Evolutionary conservation across 2,113 vertebrate species (phyloP).

Genomic region (Gobio gobio): DNA sequence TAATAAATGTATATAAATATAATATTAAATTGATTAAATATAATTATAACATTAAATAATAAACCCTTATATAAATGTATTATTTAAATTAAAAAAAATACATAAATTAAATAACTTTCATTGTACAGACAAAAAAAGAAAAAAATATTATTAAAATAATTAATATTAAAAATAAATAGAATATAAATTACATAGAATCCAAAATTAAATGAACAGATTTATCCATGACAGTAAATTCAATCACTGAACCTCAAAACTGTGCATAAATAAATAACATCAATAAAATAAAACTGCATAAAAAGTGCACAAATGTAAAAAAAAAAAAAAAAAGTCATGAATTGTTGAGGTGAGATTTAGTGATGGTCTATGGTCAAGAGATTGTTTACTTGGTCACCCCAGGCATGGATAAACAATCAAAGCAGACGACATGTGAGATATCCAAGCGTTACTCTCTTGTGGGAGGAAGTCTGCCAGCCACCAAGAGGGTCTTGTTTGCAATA

Average conservation of each 20-base stretch:
- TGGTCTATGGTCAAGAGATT: neutral
- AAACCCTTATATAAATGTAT: neutral
- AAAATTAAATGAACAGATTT: neutral
- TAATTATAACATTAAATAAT: neutral
- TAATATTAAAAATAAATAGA: neutral
- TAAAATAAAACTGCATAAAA: neutral
- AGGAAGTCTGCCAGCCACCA: slow-evolving; percentile 72
- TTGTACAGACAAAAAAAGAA: too few species aligned
- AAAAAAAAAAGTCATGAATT: neutral
- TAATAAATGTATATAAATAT: too few species aligned
- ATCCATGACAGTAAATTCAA: neutral
- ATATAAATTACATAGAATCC: neutral
- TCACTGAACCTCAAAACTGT: neutral
- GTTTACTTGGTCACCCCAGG: slow-evolving; percentile 62
- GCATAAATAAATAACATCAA: neutral
- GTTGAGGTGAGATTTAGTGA: neutral
- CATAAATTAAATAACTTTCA: neutral
- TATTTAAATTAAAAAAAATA: neutral
- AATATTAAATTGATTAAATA: neutral
- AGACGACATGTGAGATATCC: slow-evolving; percentile 80
- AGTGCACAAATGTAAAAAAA: neutral
- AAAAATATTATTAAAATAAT: too few species aligned
- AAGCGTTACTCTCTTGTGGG: slow-evolving; percentile 77
- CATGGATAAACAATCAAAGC: slow-evolving; percentile 77
- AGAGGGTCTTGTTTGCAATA: slow-evolving; percentile 43